Evolutionary conservation across 2,113 vertebrate genomes (phyloP), one percentile per base, ranked within the genome.

Genomic region (Hydrolagus affinis): DNA sequence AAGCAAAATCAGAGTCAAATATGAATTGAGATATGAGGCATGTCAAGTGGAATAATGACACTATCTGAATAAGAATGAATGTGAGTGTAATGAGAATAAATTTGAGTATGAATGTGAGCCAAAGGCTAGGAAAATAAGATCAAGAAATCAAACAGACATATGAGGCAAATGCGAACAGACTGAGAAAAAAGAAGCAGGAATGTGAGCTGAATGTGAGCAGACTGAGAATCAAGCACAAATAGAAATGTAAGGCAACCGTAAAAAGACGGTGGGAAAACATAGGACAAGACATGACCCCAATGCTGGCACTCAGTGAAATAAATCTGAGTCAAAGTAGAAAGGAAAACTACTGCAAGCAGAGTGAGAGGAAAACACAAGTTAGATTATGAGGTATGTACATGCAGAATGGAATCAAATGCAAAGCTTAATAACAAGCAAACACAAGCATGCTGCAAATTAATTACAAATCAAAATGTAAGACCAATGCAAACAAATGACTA

Each of bases 161-260:
- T 83, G 60, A 62, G 77, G 66, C 60, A 83, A 30, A 30, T 23
- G 15, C 60, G 66, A 80, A 59, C 11, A 25, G 59, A 64, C n/a
- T 80, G 76, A 60, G 76, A 11, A 80, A 66, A 83, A 83, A 56
- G 15, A 62, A 83, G 19, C 15, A 62, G 77, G 64, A 23, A 64
- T 80, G 77, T 80, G 77, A 80, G 77, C 57, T 80, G 59, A 80
- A 80, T 23, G 25, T 56, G 64, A 80, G 64, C 77, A 80, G 23
- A 60, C 17, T 56, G 9, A 62, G 30, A 83, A 30, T 83, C 14
- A 66, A 66, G 25, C 62, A 66, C 25, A 83, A 56, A 9, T 56
- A 44, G 73, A 75, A 75, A 32, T 75, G 17, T 75, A 75, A 75
- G 21, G 30, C 32, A 75, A 75, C 44, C 44, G 44, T 44, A 44